phyloP scores from a whole-genome alignment of 2,797 vertebrate species.

The Pangasius sanitwongsei region DNA sequence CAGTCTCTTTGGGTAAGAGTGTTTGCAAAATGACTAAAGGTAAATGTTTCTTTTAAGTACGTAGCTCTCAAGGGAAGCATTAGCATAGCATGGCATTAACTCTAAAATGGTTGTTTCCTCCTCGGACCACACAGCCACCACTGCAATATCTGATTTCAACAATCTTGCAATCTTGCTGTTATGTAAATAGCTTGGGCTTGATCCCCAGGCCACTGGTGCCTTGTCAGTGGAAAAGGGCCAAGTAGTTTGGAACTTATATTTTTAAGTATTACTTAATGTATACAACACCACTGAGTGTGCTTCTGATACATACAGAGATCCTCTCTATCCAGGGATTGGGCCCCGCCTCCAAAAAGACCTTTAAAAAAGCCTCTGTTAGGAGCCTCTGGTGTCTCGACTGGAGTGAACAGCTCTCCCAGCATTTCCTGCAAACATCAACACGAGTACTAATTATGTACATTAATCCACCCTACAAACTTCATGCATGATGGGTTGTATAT shows the following conservation, averaged over 20 bases:
- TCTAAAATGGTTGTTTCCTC: neutral
- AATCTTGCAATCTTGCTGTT: neutral
- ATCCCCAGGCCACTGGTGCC: neutral
- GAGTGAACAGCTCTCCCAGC: slow-evolving; percentile 96
- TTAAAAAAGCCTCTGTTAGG: slow-evolving; percentile 98
- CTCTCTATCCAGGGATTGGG: slow-evolving; percentile 95
- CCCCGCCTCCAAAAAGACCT: slow-evolving; percentile 95
- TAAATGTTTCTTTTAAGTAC: neutral
- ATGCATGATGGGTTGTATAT: neutral
- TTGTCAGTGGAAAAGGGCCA: neutral
- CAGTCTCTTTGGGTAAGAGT: neutral
- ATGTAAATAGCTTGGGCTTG: neutral
- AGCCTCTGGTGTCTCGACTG: slow-evolving; percentile 97
- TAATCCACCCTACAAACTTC: neutral
- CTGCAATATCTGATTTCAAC: neutral
- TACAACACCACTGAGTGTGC: neutral
- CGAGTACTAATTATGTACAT: neutral
- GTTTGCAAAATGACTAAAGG: slow-evolving; percentile 1
- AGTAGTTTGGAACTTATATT: no score
- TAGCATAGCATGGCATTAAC: neutral
- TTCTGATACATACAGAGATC: slow-evolving; percentile 89
- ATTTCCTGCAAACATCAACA: slow-evolving; percentile 84
- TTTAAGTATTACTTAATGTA: neutral
- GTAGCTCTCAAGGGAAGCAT: neutral
- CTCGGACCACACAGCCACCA: neutral